Evolutionary conservation across 2,797 vertebrate genomes (phyloP).

Genomic region (Caiman crocodilus): DNA sequence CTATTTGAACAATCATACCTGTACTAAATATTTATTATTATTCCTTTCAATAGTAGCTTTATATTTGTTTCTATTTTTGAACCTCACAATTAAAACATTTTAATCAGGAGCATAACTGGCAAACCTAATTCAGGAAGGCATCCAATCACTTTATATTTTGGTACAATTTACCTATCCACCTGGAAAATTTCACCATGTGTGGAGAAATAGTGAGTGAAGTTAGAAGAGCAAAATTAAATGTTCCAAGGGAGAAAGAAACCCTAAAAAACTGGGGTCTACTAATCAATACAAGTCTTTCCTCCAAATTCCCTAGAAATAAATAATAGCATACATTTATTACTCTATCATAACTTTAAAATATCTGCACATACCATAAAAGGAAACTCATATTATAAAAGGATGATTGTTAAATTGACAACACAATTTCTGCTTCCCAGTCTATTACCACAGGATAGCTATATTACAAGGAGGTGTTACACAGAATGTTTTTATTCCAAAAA

Average conservation of each 20-base stretch:
- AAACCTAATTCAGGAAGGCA: not conserved
- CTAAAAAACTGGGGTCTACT: not conserved
- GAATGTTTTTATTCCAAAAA: not conserved
- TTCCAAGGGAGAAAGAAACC: not conserved
- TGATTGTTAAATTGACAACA: not conserved
- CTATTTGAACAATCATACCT: not conserved
- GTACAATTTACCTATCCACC: not conserved
- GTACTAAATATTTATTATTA: not conserved
- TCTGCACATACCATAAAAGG: not conserved
- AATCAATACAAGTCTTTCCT: not conserved
- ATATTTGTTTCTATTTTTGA: not conserved
- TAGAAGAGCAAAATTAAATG: not conserved
- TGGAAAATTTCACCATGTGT: not conserved
- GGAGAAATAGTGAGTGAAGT: not conserved
- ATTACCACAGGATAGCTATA: fast-evolving
- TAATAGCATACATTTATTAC: not conserved
- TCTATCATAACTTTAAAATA: fast-evolving
- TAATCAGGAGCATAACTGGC: not conserved
- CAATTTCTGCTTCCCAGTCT: not conserved
- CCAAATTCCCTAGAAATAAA: not conserved
- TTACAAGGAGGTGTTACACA: not conserved
- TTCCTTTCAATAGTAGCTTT: fast-evolving
- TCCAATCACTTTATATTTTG: not conserved
- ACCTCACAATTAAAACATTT: not conserved
- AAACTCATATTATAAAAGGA: not conserved